These are phyloP conservation scores for Fissipunctia ypsillon DNA, from an alignment of 2,888 invertebrate genomes.

Conservation along the genomic window DNA sequence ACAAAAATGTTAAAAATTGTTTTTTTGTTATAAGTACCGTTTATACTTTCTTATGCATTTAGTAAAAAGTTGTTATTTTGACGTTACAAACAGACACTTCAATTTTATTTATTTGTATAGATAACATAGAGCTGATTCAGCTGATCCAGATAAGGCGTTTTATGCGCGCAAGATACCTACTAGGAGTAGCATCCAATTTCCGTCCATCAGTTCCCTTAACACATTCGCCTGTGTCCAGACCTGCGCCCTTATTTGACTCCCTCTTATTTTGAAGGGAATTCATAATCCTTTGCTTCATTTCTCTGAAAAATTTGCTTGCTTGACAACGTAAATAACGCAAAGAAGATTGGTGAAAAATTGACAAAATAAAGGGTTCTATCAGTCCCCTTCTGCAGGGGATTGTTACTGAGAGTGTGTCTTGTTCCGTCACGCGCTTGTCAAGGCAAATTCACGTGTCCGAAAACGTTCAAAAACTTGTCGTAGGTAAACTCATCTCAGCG, in stretches of 20 bases:
- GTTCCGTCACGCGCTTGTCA: too few relatives aligned
- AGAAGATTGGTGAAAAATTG: background rate
- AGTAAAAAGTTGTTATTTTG: too few relatives aligned
- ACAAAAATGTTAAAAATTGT: too few relatives aligned
- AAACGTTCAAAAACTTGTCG: too few relatives aligned
- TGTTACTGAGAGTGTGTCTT: background rate
- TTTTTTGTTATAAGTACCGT: too few relatives aligned
- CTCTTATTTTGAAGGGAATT: background rate
- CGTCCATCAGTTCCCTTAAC: background rate
- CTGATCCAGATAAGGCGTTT: slow-evolving; percentile 10
- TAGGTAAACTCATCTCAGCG: too few relatives aligned
- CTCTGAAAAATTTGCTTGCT: background rate
- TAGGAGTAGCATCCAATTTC: background rate
- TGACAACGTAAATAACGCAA: background rate
- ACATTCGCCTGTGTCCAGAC: background rate
- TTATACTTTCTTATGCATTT: too few relatives aligned
- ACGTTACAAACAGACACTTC: too few relatives aligned
- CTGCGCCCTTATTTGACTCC: too few relatives aligned
- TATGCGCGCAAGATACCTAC: background rate
- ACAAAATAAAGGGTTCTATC: background rate
- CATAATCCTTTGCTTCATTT: background rate
- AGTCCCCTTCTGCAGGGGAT: too few relatives aligned
- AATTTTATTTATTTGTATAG: too few relatives aligned
- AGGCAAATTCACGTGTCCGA: too few relatives aligned
- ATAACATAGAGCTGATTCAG: background rate